phyloP scores from a whole-genome alignment of 2,113 vertebrate genomes.

The Crotophaga sulcirostris region DNA sequence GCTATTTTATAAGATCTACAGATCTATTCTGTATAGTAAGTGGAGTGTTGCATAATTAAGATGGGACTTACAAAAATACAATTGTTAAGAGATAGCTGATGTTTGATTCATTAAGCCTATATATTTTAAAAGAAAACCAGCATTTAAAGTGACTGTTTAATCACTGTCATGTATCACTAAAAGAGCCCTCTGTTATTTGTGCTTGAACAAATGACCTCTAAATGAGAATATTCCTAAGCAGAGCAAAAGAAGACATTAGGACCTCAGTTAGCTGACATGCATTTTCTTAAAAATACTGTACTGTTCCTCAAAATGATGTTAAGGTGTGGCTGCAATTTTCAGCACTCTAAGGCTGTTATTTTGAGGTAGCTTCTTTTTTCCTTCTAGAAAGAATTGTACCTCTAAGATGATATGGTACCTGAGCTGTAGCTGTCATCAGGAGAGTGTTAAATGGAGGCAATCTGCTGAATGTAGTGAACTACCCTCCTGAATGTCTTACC shows the following conservation, averaged over 20 bases:
- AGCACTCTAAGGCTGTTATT: neutral
- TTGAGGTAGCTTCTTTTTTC: neutral
- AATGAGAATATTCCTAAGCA: constrained; percentile 11
- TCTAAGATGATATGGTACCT: neutral
- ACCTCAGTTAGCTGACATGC: neutral
- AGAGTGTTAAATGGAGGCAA: neutral
- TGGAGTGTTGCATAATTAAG: neutral
- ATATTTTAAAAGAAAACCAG: neutral
- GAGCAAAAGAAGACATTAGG: neutral
- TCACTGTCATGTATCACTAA: neutral
- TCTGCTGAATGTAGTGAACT: neutral
- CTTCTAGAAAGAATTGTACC: neutral
- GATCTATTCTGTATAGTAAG: neutral
- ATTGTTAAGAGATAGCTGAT: neutral
- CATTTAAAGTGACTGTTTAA: constrained; percentile 7
- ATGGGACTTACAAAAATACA: neutral
- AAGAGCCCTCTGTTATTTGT: neutral
- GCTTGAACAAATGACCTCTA: constrained; percentile 3
- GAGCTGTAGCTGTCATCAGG: neutral
- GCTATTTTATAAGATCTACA: neutral
- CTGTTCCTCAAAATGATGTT: neutral
- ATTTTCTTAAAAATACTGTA: neutral
- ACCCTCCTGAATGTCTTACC: neutral
- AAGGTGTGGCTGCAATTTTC: neutral
- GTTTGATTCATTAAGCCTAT: neutral